phyloP scores from a whole-genome alignment of 2,888 invertebrate genomes.

The Morpho deidamia region DNA sequence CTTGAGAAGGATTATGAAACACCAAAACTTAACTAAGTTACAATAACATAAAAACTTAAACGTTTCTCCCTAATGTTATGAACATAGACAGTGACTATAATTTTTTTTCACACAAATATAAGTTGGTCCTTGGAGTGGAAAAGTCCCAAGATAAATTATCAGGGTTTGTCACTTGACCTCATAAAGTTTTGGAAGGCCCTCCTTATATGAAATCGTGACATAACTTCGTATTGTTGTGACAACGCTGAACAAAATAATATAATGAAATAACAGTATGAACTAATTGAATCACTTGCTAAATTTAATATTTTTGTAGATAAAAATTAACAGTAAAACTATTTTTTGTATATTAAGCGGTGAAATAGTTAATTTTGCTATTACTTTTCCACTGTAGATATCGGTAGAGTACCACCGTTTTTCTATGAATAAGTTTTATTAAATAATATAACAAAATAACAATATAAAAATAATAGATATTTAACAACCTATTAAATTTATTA shows the following conservation, averaged over 20 bases:
- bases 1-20: too few species aligned
- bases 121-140: conserved; percentile 13
- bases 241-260: neutral
- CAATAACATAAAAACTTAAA: too few species aligned
- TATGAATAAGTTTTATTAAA: too few species aligned
- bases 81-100: conserved; percentile 1
- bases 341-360: neutral
- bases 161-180: conserved; percentile 53
- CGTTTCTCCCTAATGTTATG: neutral
- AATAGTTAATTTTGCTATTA: too few species aligned
- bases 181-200: conserved; percentile 53
- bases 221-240: conserved; percentile 14
- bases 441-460: too few species aligned
- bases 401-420: too few species aligned
- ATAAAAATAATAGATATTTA: too few species aligned
- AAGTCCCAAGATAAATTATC: conserved; percentile 28
- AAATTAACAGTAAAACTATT: neutral
- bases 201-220: conserved; percentile 63
- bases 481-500: too few species aligned
- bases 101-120: conserved; percentile 12
- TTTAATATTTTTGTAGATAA: neutral
- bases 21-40: too few species aligned
- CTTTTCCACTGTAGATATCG: too few species aligned
- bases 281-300: too few species aligned
- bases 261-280: neutral